Conservation (phyloP, 2,797 vertebrate genomes). For the Cyclura pinguis region DNA sequence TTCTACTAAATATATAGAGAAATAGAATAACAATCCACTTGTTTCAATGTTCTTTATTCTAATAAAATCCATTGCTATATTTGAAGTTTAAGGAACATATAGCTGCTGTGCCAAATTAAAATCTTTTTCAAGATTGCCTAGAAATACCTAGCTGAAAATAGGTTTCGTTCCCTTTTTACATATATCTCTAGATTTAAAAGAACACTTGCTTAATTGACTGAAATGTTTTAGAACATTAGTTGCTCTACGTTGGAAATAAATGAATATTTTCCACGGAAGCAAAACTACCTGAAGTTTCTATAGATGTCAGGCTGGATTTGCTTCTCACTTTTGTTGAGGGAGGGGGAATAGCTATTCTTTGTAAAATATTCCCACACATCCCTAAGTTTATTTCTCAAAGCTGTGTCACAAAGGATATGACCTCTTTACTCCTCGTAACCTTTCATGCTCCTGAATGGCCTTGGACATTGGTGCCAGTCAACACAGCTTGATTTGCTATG, state of each 20-base stretch:
- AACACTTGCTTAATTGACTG: slow-evolving; percentile 69
- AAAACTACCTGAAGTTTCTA: slow-evolving; percentile 71
- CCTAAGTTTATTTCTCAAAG: slow-evolving; percentile 84
- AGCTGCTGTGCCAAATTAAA: slow-evolving; percentile 44
- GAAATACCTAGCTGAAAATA: slow-evolving; percentile 46
- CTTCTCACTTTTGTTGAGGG: slow-evolving; percentile 76
- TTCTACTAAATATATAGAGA: slow-evolving; percentile 24
- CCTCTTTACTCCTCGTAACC: slow-evolving; percentile 84
- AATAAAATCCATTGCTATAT: slow-evolving; percentile 17
- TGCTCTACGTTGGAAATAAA: slow-evolving; percentile 69
- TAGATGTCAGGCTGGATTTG: slow-evolving; percentile 78
- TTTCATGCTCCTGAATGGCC: slow-evolving; percentile 84
- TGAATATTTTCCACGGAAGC: slow-evolving; percentile 64
- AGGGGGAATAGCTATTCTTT: slow-evolving; percentile 78
- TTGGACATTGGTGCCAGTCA: slow-evolving; percentile 82
- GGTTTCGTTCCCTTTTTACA: slow-evolving; percentile 49
- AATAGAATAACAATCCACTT: slow-evolving; percentile 40
- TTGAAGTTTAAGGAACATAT: slow-evolving; percentile 21
- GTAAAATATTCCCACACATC: slow-evolving; percentile 86
- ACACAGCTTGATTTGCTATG: slow-evolving; percentile 85
- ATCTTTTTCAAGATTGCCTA: not conserved
- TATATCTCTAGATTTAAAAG: slow-evolving; percentile 52
- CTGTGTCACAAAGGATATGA: slow-evolving; percentile 82
- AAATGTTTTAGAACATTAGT: slow-evolving; percentile 56
- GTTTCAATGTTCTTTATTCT: slow-evolving; percentile 3